phyloP scores from a whole-genome alignment of 2,113 vertebrate genomes.

The Sapayoa aenigma region DNA sequence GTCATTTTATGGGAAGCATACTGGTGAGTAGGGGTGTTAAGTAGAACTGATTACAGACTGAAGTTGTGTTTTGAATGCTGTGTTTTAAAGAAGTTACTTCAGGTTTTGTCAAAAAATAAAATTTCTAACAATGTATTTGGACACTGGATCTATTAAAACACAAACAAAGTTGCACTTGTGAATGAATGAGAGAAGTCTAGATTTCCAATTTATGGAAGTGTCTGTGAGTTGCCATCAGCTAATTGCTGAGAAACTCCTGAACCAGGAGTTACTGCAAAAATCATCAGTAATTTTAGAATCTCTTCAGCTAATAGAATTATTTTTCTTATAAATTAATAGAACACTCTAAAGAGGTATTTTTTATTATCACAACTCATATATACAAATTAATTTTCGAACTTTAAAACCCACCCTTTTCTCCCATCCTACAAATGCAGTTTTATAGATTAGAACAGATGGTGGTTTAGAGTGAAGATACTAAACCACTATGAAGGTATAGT shows the following conservation, averaged over 20 bases:
- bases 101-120: background rate
- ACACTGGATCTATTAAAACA: background rate
- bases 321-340: background rate
- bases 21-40: background rate
- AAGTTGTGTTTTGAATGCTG: background rate
- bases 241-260: background rate
- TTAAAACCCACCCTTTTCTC: background rate
- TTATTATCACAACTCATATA: background rate
- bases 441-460: conserved; percentile 57
- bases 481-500: conserved; percentile 34
- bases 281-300: background rate
- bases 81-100: background rate
- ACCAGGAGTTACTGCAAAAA: background rate
- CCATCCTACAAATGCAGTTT: background rate
- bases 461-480: conserved; percentile 17
- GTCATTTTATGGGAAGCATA: background rate
- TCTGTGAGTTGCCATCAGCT: background rate
- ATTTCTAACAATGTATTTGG: background rate
- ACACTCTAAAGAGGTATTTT: background rate
- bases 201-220: background rate
- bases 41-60: background rate
- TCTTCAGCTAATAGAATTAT: background rate
- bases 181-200: background rate
- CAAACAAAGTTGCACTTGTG: background rate
- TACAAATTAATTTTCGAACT: background rate